A percentile compares a stretch with the other conserved stretches of the same genome.
Conservation (phyloP, 2,113 vertebrate genomes). For the Hippocampus barbouri region DNA sequence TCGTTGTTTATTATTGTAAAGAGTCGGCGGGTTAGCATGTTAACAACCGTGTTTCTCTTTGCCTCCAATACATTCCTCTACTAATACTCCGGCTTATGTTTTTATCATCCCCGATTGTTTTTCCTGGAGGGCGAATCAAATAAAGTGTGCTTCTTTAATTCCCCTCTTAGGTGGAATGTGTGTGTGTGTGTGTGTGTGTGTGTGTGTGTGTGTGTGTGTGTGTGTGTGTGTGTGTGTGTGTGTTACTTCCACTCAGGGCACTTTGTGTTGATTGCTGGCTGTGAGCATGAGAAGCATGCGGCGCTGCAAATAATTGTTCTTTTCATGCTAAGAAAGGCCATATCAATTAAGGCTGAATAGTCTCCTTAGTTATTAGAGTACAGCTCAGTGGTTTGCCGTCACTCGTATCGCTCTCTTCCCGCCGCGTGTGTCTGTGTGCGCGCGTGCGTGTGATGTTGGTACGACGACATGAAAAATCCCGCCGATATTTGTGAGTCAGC, state of each 20-base stretch:
- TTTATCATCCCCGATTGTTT: conserved; percentile 72
- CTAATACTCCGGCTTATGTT: conserved; percentile 25
- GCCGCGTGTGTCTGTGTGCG: conserved; percentile 18
- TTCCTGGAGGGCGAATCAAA: conserved; percentile 62
- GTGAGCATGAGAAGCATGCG: conserved; percentile 69
- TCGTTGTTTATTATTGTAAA: conserved; percentile 2
- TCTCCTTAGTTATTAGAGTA: conserved; percentile 75
- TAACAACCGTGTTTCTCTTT: not conserved
- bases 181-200: conserved; percentile 12
- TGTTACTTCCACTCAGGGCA: conserved; percentile 71
- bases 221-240: conserved; percentile 19
- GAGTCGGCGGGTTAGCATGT: conserved; percentile 6
- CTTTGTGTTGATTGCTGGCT: conserved; percentile 74
- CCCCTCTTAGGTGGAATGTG: conserved; percentile 8
- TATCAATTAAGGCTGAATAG: conserved; percentile 80
- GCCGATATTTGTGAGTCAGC: conserved; percentile 9
- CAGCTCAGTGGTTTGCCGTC: conserved; percentile 71
- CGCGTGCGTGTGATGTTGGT: conserved; percentile 27
- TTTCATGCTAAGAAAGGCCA: conserved; percentile 79
- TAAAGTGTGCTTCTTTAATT: conserved; percentile 37
- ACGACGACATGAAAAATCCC: not conserved
- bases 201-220: conserved; percentile 22
- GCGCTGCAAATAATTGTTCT: conserved; percentile 77
- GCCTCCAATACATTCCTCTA: not conserved
- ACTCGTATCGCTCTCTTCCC: conserved; percentile 44